phyloP scores from a whole-genome alignment of 2,113 vertebrate species.

The Psittacara wagleri region DNA sequence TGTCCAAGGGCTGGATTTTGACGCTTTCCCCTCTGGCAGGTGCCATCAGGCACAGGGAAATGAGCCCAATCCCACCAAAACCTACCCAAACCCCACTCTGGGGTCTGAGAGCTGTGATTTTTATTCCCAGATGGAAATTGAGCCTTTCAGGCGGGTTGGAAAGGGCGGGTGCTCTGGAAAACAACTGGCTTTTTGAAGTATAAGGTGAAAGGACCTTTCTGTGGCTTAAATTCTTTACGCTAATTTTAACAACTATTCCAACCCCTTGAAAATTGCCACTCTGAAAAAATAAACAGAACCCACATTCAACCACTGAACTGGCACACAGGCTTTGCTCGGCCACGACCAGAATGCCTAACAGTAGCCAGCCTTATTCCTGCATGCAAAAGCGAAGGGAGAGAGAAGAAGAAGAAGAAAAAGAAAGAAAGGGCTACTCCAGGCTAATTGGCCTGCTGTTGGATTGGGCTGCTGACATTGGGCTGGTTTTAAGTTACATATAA shows the following conservation, averaged over 20 bases:
- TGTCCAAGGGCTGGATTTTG: background rate
- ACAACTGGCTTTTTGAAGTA: conserved; percentile 70
- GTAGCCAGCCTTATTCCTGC: conserved; percentile 35
- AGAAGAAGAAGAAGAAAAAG: background rate
- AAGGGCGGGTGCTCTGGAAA: background rate
- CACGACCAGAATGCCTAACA: background rate
- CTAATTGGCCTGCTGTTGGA: background rate
- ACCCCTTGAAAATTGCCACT: conserved; percentile 65
- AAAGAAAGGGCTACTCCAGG: background rate
- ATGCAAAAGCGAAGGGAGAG: background rate
- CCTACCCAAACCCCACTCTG: background rate
- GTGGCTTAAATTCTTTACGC: conserved; percentile 61
- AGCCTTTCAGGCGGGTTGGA: background rate
- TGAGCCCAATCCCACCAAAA: background rate
- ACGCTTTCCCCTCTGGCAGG: background rate
- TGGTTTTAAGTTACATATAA: conserved; percentile 69
- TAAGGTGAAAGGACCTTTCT: conserved; percentile 67
- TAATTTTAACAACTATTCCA: conserved; percentile 72
- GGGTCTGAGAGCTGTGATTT: background rate
- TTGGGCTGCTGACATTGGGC: background rate
- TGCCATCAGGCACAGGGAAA: background rate
- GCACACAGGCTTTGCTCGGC: background rate
- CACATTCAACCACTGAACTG: conserved; percentile 37
- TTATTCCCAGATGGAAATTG: background rate
- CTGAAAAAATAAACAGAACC: conserved; percentile 74